Evolutionary conservation across 2,113 vertebrate species (phyloP), one percentile per base, ranked within the genome.

Genomic region (Propithecus coquereli): DNA sequence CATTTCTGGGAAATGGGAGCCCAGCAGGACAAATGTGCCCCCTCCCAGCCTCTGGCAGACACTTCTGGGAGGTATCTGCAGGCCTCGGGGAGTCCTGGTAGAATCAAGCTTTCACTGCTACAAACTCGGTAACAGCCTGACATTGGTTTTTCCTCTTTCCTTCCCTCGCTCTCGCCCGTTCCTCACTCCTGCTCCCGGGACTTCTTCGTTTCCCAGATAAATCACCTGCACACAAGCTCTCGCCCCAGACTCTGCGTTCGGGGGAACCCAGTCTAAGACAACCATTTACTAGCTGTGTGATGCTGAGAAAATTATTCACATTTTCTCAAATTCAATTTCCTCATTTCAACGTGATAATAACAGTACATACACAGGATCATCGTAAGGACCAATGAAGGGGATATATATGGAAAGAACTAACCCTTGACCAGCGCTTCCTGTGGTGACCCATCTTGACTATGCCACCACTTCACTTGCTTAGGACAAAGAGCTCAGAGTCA

Each of bases 21-120:
- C 8, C 0, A 8, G 5, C 6, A 63, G n/a, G 59, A 8, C 0
- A 1, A 34, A 25, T 1, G n/a, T 8, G 20, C 17, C 10, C 30
- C 25, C 10, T 30, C 25, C 9, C 11, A 7, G 27, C 34, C 25
- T 27, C 45, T 11, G 18, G 59, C 1, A 27, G 34, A 52, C 25
- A 32, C 14, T 14, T 32, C 34, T 37, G 57, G 32, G 8, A 50
- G 22, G 40, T 17, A 63, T 8, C 54, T 63, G 20, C 6, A 59
- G 27, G 57, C 5, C 59, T 34, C n/a, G 1, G 27, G 59, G 45
- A 40, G 11, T 9, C 68, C 27, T 66, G 16, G 27, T 25, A 52
- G 59, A 66, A 50, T 9, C 8, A 25, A 68, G 47, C 34, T n/a
- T 52, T 40, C 47, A 22, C 25, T 37, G 45, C n/a, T 59, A 18